These are phyloP conservation scores for Melanotaenia duboulayi DNA, from an alignment of 2,113 vertebrate genomes.

Conservation along the genomic window DNA sequence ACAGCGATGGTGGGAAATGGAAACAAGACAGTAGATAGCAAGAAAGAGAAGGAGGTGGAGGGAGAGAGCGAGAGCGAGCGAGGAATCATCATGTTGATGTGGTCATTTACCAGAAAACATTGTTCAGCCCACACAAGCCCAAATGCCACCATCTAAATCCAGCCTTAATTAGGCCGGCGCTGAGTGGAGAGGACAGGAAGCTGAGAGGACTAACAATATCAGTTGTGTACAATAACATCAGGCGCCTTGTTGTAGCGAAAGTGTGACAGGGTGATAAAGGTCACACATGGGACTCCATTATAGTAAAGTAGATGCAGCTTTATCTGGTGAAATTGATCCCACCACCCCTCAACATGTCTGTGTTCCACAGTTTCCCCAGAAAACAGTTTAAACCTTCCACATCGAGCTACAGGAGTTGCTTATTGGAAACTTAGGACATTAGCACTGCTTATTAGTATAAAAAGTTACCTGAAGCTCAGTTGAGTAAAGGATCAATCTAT, in stretches of 20 bases:
- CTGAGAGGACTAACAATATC: constrained; percentile 73
- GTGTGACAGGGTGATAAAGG: constrained; percentile 74
- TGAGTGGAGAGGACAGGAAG: constrained; percentile 62
- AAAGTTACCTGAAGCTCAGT: no score
- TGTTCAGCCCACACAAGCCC: constrained; percentile 65
- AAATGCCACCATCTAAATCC: constrained; percentile 79
- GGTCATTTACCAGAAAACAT: constrained; percentile 73
- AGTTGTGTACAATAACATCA: constrained; percentile 76
- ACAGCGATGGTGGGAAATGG: constrained; percentile 20
- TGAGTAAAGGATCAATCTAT: no score
- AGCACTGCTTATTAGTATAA: no score
- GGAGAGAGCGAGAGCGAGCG: constrained; percentile 1
- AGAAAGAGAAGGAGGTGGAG: background rate
- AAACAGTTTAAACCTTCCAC: constrained; percentile 21
- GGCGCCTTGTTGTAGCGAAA: constrained; percentile 64
- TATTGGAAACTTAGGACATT: no score
- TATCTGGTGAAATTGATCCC: constrained; percentile 62
- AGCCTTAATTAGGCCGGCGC: constrained; percentile 69
- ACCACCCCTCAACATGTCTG: constrained; percentile 14
- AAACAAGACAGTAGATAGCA: constrained; percentile 16
- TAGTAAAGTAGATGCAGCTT: constrained; percentile 58
- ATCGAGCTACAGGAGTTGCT: background rate
- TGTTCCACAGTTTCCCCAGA: background rate
- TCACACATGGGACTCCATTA: constrained; percentile 75
- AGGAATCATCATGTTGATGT: constrained; percentile 68